Conservation (phyloP, 2,113 vertebrate genomes). For the Elachura formosa region DNA sequence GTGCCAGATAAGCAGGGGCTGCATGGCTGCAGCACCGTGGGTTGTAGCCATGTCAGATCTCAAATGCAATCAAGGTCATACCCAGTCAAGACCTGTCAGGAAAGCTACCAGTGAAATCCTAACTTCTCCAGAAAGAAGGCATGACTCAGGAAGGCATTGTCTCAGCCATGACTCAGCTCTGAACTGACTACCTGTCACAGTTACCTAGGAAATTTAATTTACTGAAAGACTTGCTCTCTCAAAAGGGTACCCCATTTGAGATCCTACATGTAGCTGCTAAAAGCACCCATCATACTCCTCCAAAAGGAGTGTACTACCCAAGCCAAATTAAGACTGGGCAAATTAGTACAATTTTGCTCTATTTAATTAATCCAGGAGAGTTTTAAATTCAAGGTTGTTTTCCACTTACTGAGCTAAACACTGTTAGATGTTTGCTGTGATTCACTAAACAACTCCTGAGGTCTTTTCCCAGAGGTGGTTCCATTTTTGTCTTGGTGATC, state of each 20-base stretch:
- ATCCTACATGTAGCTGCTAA: neutral
- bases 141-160: constrained; percentile 43
- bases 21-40: neutral
- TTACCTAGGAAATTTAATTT: neutral
- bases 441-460: neutral
- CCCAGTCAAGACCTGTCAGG: constrained; percentile 45
- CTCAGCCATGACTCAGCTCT: neutral
- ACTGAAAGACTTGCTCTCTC: neutral
- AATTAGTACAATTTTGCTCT: neutral
- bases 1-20: neutral
- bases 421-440: neutral
- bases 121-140: neutral
- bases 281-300: neutral
- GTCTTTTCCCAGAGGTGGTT: neutral
- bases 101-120: neutral
- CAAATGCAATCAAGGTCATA: constrained; percentile 13
- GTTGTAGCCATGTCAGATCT: neutral
- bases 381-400: neutral
- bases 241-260: neutral
- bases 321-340: neutral
- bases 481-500: neutral
- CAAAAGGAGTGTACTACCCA: neutral
- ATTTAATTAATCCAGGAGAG: neutral
- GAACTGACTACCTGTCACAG: neutral
- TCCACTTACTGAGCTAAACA: neutral